Percentiles rank a stretch among this genome's conserved stretches.
These are phyloP conservation scores for Pilophorus perplexus DNA, from an alignment of 2,888 invertebrate genomes.

Conservation along the genomic window DNA sequence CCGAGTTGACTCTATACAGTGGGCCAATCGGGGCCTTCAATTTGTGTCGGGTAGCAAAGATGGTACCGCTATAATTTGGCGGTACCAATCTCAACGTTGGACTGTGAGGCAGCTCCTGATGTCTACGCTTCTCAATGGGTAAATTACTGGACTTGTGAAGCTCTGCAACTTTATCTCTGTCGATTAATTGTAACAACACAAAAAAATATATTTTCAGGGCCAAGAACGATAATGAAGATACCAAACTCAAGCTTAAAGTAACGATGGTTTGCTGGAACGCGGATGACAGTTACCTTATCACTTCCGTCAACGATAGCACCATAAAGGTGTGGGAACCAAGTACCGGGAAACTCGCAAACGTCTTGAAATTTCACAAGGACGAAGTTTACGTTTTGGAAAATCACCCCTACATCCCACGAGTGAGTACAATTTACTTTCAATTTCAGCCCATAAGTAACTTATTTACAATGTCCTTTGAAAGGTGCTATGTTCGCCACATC, in stretches of 20 bases:
- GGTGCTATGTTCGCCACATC: no score
- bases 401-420: slow-evolving; percentile 75
- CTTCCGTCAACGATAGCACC: slow-evolving; percentile 84
- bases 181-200: no score
- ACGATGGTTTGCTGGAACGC: slow-evolving; percentile 96
- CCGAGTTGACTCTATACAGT: slow-evolving; percentile 92
- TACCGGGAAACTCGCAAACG: slow-evolving; percentile 62
- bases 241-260: slow-evolving; percentile 64
- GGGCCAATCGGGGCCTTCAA: slow-evolving; percentile 82
- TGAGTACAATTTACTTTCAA: slow-evolving; percentile 42
- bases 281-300: slow-evolving; percentile 82
- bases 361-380: slow-evolving; percentile 79
- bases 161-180: no score
- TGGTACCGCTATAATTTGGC: slow-evolving; percentile 92
- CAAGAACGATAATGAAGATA: slow-evolving; percentile 45
- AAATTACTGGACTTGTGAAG: no score
- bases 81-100: slow-evolving; percentile 88
- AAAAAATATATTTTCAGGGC: no score
- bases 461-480: no score
- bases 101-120: slow-evolving; percentile 70
- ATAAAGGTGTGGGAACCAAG: slow-evolving; percentile 79
- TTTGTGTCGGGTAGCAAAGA: slow-evolving; percentile 96
- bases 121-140: slow-evolving; percentile 59
- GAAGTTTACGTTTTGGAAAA: slow-evolving; percentile 92
- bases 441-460: no score